phyloP scores from a whole-genome alignment of 1,140 invertebrate genomes.

The honey bee (Apis mellifera) region Amel_HAv3.1 CM009936.2:3572501-3573000 shows the following conservation, averaged over 20 bases:
- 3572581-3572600: constrained; percentile 38
- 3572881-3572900: constrained; percentile 65
- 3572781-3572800: constrained; percentile 50
- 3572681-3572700: constrained; percentile 29
- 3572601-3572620: constrained; percentile 28
- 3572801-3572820: constrained; percentile 63
- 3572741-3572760: constrained; percentile 40
- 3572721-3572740: constrained; percentile 44
- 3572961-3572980: no score
- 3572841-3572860: constrained; percentile 57
- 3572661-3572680: constrained; percentile 40
- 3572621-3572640: constrained; percentile 34
- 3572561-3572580: not conserved
- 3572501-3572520: not conserved
- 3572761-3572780: constrained; percentile 50
- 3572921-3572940: no score
- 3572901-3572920: constrained; percentile 62
- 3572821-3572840: constrained; percentile 67
- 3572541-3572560: constrained; percentile 27
- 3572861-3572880: constrained; percentile 46
- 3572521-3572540: not conserved
- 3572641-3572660: constrained; percentile 37
- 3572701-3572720: constrained; percentile 57
- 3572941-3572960: no score
- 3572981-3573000: no score